A percentile compares a stretch with the other conserved stretches of the same genome.
Conservation (phyloP, 2,113 vertebrate species). For the Cynopterus brachyotis region DNA sequence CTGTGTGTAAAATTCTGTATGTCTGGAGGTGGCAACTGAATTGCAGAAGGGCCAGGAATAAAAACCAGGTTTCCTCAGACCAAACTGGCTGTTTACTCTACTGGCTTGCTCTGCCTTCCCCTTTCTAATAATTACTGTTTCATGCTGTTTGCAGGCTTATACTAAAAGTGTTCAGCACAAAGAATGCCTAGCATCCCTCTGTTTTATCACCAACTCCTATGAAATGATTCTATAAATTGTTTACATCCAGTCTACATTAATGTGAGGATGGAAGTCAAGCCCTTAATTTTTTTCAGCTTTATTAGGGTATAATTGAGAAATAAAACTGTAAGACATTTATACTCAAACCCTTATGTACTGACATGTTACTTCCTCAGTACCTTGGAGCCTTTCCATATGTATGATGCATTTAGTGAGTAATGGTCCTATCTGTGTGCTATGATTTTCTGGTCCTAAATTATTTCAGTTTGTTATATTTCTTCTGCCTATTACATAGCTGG, state of each 20-base stretch:
- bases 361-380: not conserved
- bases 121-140: not conserved
- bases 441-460: not conserved
- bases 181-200: not conserved
- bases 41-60: not conserved
- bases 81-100: not conserved
- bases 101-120: not conserved
- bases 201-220: not conserved
- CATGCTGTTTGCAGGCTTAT: not conserved
- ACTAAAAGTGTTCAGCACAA: not conserved
- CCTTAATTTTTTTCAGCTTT: not conserved
- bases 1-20: not conserved
- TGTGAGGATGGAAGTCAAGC: not conserved
- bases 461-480: not conserved
- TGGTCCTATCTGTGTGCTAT: not conserved
- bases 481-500: not conserved
- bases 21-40: not conserved
- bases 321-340: not conserved
- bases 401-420: not conserved
- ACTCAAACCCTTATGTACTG: not conserved
- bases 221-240: not conserved
- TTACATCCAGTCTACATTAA: not conserved
- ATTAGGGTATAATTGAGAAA: not conserved
- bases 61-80: not conserved
- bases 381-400: not conserved